phyloP scores from a whole-genome alignment of 1,140 invertebrate genomes.

The Zaprionus inermis region DNA sequence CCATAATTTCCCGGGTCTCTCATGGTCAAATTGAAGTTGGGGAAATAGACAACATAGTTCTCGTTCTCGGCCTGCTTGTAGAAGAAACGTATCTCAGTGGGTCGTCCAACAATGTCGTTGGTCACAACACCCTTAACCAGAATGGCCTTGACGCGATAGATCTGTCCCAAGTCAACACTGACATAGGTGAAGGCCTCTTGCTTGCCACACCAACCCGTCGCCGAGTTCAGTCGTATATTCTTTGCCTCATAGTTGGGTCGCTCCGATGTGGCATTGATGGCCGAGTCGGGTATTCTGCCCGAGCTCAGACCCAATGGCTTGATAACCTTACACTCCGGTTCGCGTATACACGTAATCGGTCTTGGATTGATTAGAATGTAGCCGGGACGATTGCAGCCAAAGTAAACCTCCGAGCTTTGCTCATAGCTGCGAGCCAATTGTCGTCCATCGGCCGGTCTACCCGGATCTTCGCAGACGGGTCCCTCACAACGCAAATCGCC shows the following conservation, averaged over 20 bases:
- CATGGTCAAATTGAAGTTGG: constrained; percentile 97
- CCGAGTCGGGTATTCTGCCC: constrained; percentile 95
- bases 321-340: constrained; percentile 97
- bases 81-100: constrained; percentile 98
- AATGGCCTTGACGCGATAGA: constrained; percentile 95
- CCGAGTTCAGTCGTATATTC: constrained; percentile 95
- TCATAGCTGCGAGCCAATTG: constrained; percentile 96
- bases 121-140: constrained; percentile 97
- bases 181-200: constrained; percentile 98
- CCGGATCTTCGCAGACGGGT: constrained; percentile 97
- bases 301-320: constrained; percentile 95
- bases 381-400: constrained; percentile 94
- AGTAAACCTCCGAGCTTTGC: constrained; percentile 95
- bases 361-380: constrained; percentile 96
- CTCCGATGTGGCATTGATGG: constrained; percentile 98
- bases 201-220: constrained; percentile 97
- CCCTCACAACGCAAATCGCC: constrained; percentile 97
- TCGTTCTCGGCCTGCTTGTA: constrained; percentile 97
- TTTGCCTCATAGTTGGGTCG: constrained; percentile 95
- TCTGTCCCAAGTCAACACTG: constrained; percentile 95
- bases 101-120: constrained; percentile 96
- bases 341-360: constrained; percentile 95
- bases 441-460: constrained; percentile 94
- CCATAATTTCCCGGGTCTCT: constrained; percentile 96
- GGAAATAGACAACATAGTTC: constrained; percentile 98